Percentiles rank a stretch among this genome's conserved stretches.
Conservation (phyloP, 2,113 vertebrate genomes). For the Garra rufa region DNA sequence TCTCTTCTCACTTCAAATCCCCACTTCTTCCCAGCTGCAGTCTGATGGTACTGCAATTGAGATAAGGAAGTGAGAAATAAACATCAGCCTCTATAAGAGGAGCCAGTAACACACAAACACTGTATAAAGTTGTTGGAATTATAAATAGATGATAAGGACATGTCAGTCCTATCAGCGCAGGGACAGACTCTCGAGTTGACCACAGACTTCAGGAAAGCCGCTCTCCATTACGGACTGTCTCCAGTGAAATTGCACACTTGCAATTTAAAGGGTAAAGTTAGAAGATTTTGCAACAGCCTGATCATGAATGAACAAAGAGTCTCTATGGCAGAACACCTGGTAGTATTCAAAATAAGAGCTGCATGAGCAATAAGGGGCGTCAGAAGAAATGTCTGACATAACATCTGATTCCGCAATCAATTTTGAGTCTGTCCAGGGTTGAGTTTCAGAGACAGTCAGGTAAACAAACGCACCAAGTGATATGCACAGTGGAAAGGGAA, state of each 20-base stretch:
- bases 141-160: slow-evolving; percentile 69
- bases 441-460: neutral
- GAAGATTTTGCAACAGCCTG: neutral
- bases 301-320: slow-evolving; percentile 56
- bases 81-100: slow-evolving; percentile 53
- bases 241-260: neutral
- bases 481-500: slow-evolving; percentile 38
- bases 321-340: slow-evolving; percentile 63
- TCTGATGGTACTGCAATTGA: slow-evolving; percentile 58
- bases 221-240: neutral
- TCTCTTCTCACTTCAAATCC: slow-evolving; percentile 13
- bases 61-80: slow-evolving; percentile 77
- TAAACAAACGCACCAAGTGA: slow-evolving; percentile 30
- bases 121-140: slow-evolving; percentile 66
- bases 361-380: slow-evolving; percentile 56
- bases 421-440: slow-evolving; percentile 19
- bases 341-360: slow-evolving; percentile 57
- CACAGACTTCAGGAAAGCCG: slow-evolving; percentile 8
- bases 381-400: slow-evolving; percentile 9
- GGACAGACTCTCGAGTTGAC: neutral
- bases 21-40: slow-evolving; percentile 29
- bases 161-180: slow-evolving; percentile 55
- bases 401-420: neutral
- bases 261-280: slow-evolving; percentile 28
- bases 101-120: slow-evolving; percentile 63